Evolutionary conservation across 2,113 vertebrate genomes (phyloP), one percentile per base, ranked within the genome.

Genomic region (Sphaerodactylus townsendi): DNA sequence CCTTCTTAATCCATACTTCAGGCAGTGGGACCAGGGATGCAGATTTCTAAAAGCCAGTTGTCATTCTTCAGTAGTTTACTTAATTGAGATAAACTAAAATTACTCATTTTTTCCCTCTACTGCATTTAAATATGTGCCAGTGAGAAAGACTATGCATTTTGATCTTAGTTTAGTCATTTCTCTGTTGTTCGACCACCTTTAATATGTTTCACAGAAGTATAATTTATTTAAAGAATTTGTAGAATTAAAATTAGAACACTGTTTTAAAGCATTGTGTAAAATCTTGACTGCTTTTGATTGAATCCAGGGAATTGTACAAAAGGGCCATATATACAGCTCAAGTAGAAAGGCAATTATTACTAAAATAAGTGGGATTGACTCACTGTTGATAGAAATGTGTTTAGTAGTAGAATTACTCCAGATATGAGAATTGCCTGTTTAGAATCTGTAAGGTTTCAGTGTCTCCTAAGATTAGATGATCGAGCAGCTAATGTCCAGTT

Each of bases 271-370:
- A 68, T 68, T 68, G 9, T 62, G 23, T 68, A 68, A 35, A 68
- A 68, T 19, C 9, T n/a, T 68, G 65, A 68, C 33, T 68, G 65
- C 65, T 87, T 86, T 85, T 68, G 86, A 44, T 50, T 77, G 77
- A 33, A 84, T 74, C 5, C n/a, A 75, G 70, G 68, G 50, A 81
- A 35, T 41, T 25, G 62, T 59, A 37, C 74, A 37, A 9, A 65
- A 53, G 5, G 25, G 5, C 9, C 65, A 33, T 68, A 68, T 33
- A 68, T 15, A 35, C 65, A 68, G 65, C 65, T 68, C 65, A 68
- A 33, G n/a, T 15, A 68, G 33, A 68, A 35, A 68, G 4, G 65
- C 59, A 35, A 68, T 33, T 68, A 33, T 13, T 68, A 2, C 65
- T 17, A 68, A 28, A 68, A 15, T 68, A 68, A 37, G 37, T 37